Evolutionary conservation across 2,888 invertebrate genomes (phyloP).

Genomic region (Cylindroiulus punctatus): DNA sequence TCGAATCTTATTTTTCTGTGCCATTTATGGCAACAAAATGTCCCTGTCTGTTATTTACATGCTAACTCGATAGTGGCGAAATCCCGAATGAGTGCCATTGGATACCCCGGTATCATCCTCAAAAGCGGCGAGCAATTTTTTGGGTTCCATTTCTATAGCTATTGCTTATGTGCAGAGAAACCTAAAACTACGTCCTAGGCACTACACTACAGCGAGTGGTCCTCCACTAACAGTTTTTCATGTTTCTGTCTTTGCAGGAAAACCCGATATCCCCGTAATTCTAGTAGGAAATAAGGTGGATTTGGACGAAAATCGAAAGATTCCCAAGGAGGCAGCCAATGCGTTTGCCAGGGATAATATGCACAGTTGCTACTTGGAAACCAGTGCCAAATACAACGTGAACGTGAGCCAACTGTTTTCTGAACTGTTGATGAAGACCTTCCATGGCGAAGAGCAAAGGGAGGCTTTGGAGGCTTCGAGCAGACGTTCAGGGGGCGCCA

Average conservation of each 20-base stretch:
- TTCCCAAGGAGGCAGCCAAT: constrained; percentile 59
- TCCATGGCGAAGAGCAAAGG: constrained; percentile 57
- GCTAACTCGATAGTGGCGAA: constrained; percentile 6
- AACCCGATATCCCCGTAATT: constrained; percentile 60
- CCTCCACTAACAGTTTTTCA: no score
- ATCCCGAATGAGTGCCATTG: not conserved
- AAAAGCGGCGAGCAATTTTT: not conserved
- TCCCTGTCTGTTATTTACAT: no score
- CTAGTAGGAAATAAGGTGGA: constrained; percentile 61
- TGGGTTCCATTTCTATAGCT: not conserved
- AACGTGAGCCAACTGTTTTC: constrained; percentile 60
- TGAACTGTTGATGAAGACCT: constrained; percentile 59
- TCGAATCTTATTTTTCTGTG: not conserved
- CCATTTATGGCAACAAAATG: not conserved
- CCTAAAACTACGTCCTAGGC: not conserved
- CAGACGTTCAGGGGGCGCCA: constrained; percentile 60
- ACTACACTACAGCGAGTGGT: no score
- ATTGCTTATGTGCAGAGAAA: not conserved
- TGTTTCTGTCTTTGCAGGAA: constrained; percentile 53
- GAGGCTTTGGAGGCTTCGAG: constrained; percentile 58
- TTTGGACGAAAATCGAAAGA: constrained; percentile 59
- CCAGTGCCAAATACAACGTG: constrained; percentile 61
- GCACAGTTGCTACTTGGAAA: constrained; percentile 60
- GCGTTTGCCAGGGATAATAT: constrained; percentile 57
- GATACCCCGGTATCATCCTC: not conserved